Conservation (phyloP, 2,113 vertebrate genomes). For the Hippopotamus amphibius region DNA sequence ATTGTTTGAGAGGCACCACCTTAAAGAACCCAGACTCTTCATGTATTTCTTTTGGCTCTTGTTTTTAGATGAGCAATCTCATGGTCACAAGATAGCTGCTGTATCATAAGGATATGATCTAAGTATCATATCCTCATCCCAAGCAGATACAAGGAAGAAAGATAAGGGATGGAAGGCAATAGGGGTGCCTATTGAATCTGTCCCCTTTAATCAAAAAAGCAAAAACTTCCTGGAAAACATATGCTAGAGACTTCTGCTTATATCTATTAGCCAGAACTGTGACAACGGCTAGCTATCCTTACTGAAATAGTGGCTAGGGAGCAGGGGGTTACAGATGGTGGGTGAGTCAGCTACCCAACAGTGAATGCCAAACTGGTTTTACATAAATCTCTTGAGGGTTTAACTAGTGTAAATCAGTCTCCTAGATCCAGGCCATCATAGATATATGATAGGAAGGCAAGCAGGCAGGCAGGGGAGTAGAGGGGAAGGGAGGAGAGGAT, state of each 20-base stretch:
- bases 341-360: not conserved
- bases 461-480: not conserved
- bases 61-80: not conserved
- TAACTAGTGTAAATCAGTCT: not conserved
- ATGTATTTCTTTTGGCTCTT: not conserved
- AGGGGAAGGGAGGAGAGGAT: not conserved
- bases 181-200: not conserved
- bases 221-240: not conserved
- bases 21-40: not conserved
- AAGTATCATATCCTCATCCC: not conserved
- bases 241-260: not conserved
- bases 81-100: not conserved
- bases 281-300: not conserved
- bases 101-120: not conserved
- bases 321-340: not conserved
- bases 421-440: not conserved
- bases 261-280: not conserved
- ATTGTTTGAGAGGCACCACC: not conserved
- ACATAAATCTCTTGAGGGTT: not conserved
- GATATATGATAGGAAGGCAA: not conserved
- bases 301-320: not conserved
- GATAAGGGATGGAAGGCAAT: not conserved
- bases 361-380: not conserved
- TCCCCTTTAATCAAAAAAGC: not conserved
- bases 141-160: conserved; percentile 6